Evolutionary conservation across 2,888 invertebrate species (phyloP).

Genomic region (Archaeoteleia sp.): DNA sequence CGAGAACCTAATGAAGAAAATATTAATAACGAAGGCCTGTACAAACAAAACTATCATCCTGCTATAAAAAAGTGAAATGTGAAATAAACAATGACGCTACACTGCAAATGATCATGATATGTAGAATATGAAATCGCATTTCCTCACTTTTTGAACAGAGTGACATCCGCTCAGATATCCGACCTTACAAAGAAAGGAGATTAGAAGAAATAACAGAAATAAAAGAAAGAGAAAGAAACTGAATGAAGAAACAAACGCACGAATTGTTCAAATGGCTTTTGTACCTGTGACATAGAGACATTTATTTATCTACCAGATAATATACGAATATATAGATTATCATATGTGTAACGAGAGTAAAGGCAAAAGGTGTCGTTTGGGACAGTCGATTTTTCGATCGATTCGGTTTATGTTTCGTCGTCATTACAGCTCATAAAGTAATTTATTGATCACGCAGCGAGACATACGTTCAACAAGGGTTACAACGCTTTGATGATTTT

Average conservation of each 20-base stretch:
- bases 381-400: neutral
- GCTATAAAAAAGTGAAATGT: slow-evolving; percentile 33
- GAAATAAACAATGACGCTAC: too few species aligned
- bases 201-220: slow-evolving; percentile 21
- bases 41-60: slow-evolving; percentile 40
- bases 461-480: too few species aligned
- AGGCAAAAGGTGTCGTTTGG: slow-evolving; percentile 1
- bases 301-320: slow-evolving; percentile 68
- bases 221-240: slow-evolving; percentile 8
- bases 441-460: too few species aligned
- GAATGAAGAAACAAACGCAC: slow-evolving; percentile 31
- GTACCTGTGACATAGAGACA: slow-evolving; percentile 67
- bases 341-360: slow-evolving; percentile 23
- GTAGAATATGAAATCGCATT: slow-evolving; percentile 7
- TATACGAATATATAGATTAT: slow-evolving; percentile 55
- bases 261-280: slow-evolving; percentile 61
- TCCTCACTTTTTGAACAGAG: slow-evolving; percentile 5
- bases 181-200: slow-evolving; percentile 24
- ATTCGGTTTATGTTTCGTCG: too few species aligned
- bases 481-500: too few species aligned
- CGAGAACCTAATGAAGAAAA: slow-evolving; percentile 32
- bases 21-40: slow-evolving; percentile 48
- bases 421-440: too few species aligned
- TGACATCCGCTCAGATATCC: slow-evolving; percentile 4
- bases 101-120: too few species aligned